Evolutionary conservation across 2,888 invertebrate genomes (phyloP), one percentile per base, ranked within the genome.

Genomic region (Euspilapteryx auroguttella): DNA sequence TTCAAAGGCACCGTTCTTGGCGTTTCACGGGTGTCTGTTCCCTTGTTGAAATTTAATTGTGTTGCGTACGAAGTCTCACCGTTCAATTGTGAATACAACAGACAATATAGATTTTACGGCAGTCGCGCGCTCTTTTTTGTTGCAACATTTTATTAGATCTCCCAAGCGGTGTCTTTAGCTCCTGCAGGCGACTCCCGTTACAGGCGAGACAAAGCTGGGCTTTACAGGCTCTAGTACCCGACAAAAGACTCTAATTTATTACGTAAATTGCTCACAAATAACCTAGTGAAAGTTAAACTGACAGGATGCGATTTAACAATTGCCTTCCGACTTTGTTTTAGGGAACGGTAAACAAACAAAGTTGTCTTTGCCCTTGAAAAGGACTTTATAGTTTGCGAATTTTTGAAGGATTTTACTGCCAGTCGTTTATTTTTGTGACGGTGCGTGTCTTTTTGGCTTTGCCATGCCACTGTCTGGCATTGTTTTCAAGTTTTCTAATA

Each of bases 241-340:
- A 65, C 66, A 68, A 68, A 52, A 38, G 37, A 28, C 27, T n/a
- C n/a, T 41, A 40, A 47, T 71, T 71, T 71, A 73, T 66, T 63
- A 55, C 52, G 45, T 57, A 59, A 68, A 68, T 63, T 24, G 24
- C 25, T 22, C 29, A 29, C 21, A 28, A 22, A 66, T 63, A 58
- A 71, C 51, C 38, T 58, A 73, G 73, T 69, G 73, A 73, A 73
- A 73, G 73, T 71, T 55, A 51, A 44, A 40, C 37, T 32, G 32
- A 29, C 29, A 27, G 32, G 31, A 29, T 23, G 29, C 25, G 14
- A 24, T 17, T 7, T 9, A 36, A 10, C 43, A 44, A 48, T 64
- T 61, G 62, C n/a, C n/a, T 65, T 38, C 55, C 43, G 40, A 45
- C 37, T 38, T 38, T 48, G 45, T 36, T 37, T 48, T 44, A 41